Base-by-base conservation (phyloP, 2,113 vertebrate species). In the Chaetodon auriga region DNA sequence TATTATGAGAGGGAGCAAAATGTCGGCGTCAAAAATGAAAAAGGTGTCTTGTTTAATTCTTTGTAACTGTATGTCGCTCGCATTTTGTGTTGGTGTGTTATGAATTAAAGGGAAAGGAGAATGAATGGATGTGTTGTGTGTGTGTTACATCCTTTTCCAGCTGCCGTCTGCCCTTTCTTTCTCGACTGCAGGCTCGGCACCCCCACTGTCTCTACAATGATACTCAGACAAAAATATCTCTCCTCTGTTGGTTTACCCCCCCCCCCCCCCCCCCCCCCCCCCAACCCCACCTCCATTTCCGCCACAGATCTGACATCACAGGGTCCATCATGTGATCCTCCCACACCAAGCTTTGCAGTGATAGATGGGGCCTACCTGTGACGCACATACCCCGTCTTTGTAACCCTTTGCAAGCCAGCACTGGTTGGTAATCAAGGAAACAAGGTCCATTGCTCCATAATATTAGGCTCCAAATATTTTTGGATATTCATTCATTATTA, bases 351-450 rank as follows among this genome's bases (percentile, higher is more conserved):
- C 83, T 68, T 58, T 84, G 85, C 78, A 80, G 87, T 35, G 45
- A 85, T 75, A 69, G 87, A 88, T 83, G 79, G 78, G 72, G 78
- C 87, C 87, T 87, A 92, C 90, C 88, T 89, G 85, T 94, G 93
- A 94, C 88, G 92, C 91, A 92, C 72, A 71, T 11, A 51, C 68
- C 70, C 80, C 68, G 65, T 70, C 64, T 60, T 19, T 82, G 78
- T 91, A 92, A 92, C 89, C 85, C 90, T 89, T 88, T 25, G 64
- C 46, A 55, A 19, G 30, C 89, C 84, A 54, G 15, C 55, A 55
- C 61, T 41, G 45, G 36, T 62, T 36, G 23, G 0, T 0, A 48
- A 25, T 49, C 18, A 58, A 70, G 30, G 16, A 72, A 69, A 43
- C 23, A 62, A 57, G 13, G 18, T 1, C 0, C 25, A 25, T 19